phyloP scores from a whole-genome alignment of 2,797 vertebrate genomes.

The Danio albolineatus region DNA sequence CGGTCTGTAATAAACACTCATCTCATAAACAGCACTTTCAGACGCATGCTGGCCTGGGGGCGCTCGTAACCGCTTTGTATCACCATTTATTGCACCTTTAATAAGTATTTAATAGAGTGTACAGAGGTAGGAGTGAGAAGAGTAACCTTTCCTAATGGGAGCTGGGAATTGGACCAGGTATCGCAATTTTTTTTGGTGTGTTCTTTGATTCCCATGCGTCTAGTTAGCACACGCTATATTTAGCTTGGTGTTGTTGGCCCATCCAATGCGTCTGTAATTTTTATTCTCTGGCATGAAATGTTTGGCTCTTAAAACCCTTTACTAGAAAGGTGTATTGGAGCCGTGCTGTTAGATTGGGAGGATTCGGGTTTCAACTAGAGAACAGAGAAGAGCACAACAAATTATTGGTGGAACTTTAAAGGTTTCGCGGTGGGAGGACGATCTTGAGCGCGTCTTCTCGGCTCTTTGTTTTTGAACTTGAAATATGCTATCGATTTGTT shows the following conservation, averaged over 20 bases:
- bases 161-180: conserved; percentile 43
- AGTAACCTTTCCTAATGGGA: conserved; percentile 31
- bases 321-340: conserved; percentile 57
- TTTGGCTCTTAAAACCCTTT: conserved; percentile 54
- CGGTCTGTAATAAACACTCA: conserved; percentile 77
- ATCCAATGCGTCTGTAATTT: conserved; percentile 27
- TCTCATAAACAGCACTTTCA: conserved; percentile 77
- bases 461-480: conserved; percentile 9
- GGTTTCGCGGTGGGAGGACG: conserved; percentile 32
- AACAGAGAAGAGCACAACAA: conserved; percentile 27
- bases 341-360: conserved; percentile 47
- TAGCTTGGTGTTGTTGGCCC: conserved; percentile 44
- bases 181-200: not conserved
- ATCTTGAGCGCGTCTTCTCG: conserved; percentile 38
- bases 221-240: conserved; percentile 23
- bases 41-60: conserved; percentile 73
- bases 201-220: conserved; percentile 12
- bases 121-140: conserved; percentile 61
- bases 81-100: conserved; percentile 81
- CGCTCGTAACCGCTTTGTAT: conserved; percentile 80
- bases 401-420: conserved; percentile 50
- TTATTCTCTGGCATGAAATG: conserved; percentile 44
- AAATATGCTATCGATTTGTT: conserved; percentile 34
- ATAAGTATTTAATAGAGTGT: conserved; percentile 77
- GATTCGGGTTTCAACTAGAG: not conserved